Evolutionary conservation across 2,797 vertebrate genomes (phyloP), one percentile per base, ranked within the genome.

Genomic region (Lithobates pipiens): DNA sequence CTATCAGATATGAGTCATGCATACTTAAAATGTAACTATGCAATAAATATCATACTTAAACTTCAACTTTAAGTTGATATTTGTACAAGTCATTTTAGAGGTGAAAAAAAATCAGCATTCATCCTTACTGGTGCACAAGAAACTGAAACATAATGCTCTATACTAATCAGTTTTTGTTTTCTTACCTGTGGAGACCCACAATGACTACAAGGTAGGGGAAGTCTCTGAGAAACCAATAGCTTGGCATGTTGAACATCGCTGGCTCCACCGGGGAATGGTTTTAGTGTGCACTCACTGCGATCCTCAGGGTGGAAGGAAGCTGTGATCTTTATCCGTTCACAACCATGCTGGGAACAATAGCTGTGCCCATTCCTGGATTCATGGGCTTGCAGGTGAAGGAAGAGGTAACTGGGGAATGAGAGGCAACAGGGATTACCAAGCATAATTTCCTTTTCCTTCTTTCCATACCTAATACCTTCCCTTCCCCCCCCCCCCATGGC

Each of bases 261-360:
- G 39, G 61, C 76, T 61, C 72, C 77, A 39, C 86, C 76, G 0
- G 15, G 73, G 42, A 90, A 92, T 0, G 90, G 88, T 8, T 86
- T 90, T 0, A 54, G 61, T 11, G 67, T 82, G 76, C 90, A 93
- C 50, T 74, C 86, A 84, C 86, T 86, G 32, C 77, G 3, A 9
- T 29, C 83, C 27, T 87, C 83, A 0, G 85, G 50, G 2, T 54
- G 7, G 85, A 89, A 80, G 0, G 15, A 77, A 0, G 89, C 89
- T 1, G 0, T 78, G 68, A 91, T 91, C 83, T 92, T 92, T 70
- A 92, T n/a, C 0, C 86, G 34, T 77, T 92, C 93, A 0, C 91
- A 93, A 82, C 92, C 93, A 61, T 32, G 80, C 42, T 89, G 87
- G 65, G 91, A 92, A 89, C 91, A 93, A 80, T 92, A 92, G 68